Conservation (phyloP, 2,797 vertebrate genomes). For the Schizopygopsis pylzovi region DNA sequence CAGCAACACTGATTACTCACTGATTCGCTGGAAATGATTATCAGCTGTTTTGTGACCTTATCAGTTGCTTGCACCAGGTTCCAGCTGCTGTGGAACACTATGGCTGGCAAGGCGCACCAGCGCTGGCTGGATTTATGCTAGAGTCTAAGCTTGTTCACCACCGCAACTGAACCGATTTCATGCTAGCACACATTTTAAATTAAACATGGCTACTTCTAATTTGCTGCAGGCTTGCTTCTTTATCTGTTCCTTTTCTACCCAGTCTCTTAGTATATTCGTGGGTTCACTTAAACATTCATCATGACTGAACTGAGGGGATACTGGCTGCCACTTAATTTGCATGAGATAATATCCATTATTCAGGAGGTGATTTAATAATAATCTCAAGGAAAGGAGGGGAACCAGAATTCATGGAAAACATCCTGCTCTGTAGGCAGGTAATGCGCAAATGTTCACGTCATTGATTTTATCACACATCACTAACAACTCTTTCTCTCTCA, state of each 20-base stretch:
- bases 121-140: conserved; percentile 61
- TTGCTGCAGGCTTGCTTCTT: conserved; percentile 57
- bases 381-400: conserved; percentile 45
- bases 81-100: conserved; percentile 31
- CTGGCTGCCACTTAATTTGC: conserved; percentile 73
- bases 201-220: conserved; percentile 59
- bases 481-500: background rate
- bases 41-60: conserved; percentile 23
- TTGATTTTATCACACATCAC: conserved; percentile 19
- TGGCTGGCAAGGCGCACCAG: conserved; percentile 22
- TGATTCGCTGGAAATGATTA: conserved; percentile 27
- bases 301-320: conserved; percentile 71
- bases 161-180: conserved; percentile 66
- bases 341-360: conserved; percentile 75
- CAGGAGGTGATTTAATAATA: conserved; percentile 73
- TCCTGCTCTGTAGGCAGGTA: background rate
- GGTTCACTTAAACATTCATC: conserved; percentile 76
- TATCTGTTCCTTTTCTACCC: conserved; percentile 61
- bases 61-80: conserved; percentile 37
- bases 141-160: conserved; percentile 60
- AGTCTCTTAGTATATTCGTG: conserved; percentile 56
- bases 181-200: conserved; percentile 60
- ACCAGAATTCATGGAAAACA: conserved; percentile 42
- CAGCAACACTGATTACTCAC: conserved; percentile 27
- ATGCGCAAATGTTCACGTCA: background rate